These are phyloP conservation scores for Cenopis cana DNA, from an alignment of 2,888 invertebrate genomes.

Conservation along the genomic window DNA sequence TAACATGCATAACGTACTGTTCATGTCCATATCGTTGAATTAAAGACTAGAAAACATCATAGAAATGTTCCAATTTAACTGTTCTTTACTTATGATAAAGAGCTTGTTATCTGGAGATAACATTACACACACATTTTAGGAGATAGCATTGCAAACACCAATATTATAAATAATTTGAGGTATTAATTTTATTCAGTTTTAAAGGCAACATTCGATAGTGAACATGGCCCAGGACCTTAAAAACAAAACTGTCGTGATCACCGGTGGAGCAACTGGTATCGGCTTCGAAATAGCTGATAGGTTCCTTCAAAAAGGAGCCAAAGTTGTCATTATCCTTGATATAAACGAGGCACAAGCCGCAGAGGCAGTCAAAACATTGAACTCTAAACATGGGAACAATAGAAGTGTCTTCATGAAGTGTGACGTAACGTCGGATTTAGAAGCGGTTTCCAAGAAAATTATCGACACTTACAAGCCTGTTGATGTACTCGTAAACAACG, in stretches of 20 bases:
- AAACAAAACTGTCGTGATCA: conserved; percentile 62
- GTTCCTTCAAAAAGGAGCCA: conserved; percentile 72
- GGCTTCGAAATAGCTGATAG: conserved; percentile 76
- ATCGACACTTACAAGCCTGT: conserved; percentile 64
- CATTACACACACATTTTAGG: no score
- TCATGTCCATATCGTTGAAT: not conserved
- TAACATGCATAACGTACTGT: not conserved
- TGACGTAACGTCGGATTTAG: conserved; percentile 80
- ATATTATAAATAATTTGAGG: not conserved
- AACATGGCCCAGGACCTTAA: conserved; percentile 42
- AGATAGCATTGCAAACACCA: no score
- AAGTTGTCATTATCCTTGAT: conserved; percentile 57
- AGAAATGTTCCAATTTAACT: not conserved
- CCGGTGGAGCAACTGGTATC: conserved; percentile 84
- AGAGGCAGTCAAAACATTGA: conserved; percentile 69
- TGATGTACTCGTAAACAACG: conserved; percentile 76
- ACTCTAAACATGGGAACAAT: conserved; percentile 70
- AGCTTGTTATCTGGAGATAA: conserved; percentile 9
- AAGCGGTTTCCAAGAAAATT: conserved; percentile 64
- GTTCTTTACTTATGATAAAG: conserved; percentile 11
- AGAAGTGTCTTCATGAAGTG: conserved; percentile 77
- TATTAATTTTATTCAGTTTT: not conserved
- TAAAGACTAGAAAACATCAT: not conserved
- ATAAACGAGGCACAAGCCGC: conserved; percentile 63
- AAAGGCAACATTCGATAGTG: not conserved